Conservation (phyloP, 2,797 vertebrate genomes). For the Todus mexicanus region DNA sequence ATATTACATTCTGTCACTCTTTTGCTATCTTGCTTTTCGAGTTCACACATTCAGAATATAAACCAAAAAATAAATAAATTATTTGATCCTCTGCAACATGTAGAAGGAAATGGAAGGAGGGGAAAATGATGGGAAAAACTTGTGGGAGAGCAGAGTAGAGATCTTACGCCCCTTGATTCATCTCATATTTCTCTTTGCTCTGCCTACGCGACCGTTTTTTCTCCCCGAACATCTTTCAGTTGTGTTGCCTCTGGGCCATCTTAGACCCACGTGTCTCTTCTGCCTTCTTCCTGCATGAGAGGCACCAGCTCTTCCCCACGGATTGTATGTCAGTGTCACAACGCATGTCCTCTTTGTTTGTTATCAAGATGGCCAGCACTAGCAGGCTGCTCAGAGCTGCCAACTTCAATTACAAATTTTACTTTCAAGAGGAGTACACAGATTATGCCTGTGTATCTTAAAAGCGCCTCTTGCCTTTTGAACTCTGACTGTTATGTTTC, state of each 20-base stretch:
- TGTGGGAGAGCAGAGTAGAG: not conserved
- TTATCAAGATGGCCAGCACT: not conserved
- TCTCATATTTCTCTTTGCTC: not conserved
- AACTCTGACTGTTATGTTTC: not conserved
- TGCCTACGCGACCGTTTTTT: not conserved
- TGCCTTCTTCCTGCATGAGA: not conserved
- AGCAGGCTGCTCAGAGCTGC: conserved; percentile 30
- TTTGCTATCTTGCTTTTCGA: not conserved
- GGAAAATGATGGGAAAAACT: not conserved
- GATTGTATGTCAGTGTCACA: not conserved
- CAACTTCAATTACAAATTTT: conserved; percentile 13
- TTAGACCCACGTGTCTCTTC: not conserved
- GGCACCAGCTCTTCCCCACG: rapidly evolving
- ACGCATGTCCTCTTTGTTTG: not conserved
- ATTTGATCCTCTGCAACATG: not conserved
- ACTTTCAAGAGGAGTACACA: not conserved
- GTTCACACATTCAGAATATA: not conserved
- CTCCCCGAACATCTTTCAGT: not conserved
- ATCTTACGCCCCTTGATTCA: not conserved
- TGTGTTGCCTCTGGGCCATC: not conserved
- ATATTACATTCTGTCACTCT: not conserved
- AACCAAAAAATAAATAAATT: not conserved
- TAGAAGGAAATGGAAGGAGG: not conserved
- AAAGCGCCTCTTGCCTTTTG: not conserved
- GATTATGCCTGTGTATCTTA: not conserved